Base-by-base conservation (phyloP, 2,797 vertebrate genomes). In the Bovichtus variegatus region DNA sequence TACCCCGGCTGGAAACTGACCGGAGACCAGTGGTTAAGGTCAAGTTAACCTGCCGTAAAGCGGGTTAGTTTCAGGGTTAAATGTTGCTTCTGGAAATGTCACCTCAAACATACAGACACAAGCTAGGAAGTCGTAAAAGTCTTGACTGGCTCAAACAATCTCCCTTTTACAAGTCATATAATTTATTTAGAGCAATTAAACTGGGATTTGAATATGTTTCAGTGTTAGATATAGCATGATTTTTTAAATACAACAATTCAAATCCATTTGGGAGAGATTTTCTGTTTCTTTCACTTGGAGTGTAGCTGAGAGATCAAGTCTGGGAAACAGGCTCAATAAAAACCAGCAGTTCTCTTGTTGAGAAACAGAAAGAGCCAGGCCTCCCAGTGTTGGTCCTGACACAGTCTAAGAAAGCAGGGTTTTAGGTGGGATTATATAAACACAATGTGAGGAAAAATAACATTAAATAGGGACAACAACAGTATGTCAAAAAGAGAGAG, bases 351-450 rank as follows among this genome's bases (percentile, higher is more conserved):
- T 19, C 18, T 65, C 25, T 53, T 74, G 51, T 65, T 46, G 51
- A 60, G 47, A 23, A 70, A 50, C 18, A 78, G 10, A 69, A 27
- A 43, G 40, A 64, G 50, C 29, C 19, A 9, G n/a, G 46, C 38
- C 44, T 38, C 51, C 40, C 15, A 21, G 49, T 57, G 65, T 34
- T n/a, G 44, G 59, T 60, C 40, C 27, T 68, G 57, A 64, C 47
- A 31, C 51, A 34, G 51, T 69, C 82, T 55, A 59, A 50, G 51
- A 70, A 75, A 61, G 51, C 78, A 65, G 36, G 53, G 53, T 25
- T 84, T 77, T 49, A 49, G 21, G 64, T 12, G 31, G 53, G 47
- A 77, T 79, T 74, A 70, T 19, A 70, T 67, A 82, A 85, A 64
- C 44, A 70, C 44, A 63, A 64, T 70, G 51, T 3, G 3, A 25